Percentiles rank a stretch among this genome's conserved stretches.
These are phyloP conservation scores for Protomyctophum bolini DNA, from an alignment of 2,113 vertebrate genomes.

Conservation along the genomic window DNA sequence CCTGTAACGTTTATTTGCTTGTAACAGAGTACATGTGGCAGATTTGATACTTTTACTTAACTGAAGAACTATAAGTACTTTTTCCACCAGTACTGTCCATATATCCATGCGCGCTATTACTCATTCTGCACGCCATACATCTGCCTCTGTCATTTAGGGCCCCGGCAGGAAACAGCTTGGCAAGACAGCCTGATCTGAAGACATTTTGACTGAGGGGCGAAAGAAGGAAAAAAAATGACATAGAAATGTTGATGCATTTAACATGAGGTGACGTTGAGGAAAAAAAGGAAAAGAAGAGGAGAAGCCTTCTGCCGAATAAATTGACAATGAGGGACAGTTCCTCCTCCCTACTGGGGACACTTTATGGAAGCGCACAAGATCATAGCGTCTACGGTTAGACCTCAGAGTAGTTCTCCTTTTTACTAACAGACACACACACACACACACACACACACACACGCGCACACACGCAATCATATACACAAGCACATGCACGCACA, in stretches of 20 bases:
- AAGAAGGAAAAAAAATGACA: constrained; percentile 31
- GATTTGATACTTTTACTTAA: too few relatives aligned
- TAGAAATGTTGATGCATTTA: constrained; percentile 77
- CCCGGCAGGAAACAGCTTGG: constrained; percentile 66
- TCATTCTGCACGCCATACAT: constrained; percentile 57
- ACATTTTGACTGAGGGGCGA: constrained; percentile 49
- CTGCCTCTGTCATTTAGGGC: constrained; percentile 64
- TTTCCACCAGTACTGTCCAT: neutral
- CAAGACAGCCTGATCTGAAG: constrained; percentile 59
- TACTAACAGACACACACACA: constrained; percentile 30
- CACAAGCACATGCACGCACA: too few relatives aligned
- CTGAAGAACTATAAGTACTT: too few relatives aligned
- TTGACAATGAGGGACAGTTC: constrained; percentile 70
- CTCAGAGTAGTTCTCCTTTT: neutral
- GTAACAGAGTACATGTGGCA: neutral
- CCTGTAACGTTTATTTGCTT: too few relatives aligned
- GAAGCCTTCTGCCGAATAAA: constrained; percentile 70
- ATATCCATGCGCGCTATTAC: constrained; percentile 20
- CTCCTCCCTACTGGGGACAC: constrained; percentile 62
- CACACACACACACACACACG: neutral
- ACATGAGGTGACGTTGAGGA: constrained; percentile 64
- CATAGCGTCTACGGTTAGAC: too few relatives aligned
- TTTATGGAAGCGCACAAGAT: constrained; percentile 47
- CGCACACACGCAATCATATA: constrained; percentile 5
- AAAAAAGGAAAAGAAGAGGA: constrained; percentile 24